Percentiles rank a stretch among this genome's conserved stretches.
phyloP scores from a whole-genome alignment of 2,888 invertebrate genomes.

The Villa cingulata region DNA sequence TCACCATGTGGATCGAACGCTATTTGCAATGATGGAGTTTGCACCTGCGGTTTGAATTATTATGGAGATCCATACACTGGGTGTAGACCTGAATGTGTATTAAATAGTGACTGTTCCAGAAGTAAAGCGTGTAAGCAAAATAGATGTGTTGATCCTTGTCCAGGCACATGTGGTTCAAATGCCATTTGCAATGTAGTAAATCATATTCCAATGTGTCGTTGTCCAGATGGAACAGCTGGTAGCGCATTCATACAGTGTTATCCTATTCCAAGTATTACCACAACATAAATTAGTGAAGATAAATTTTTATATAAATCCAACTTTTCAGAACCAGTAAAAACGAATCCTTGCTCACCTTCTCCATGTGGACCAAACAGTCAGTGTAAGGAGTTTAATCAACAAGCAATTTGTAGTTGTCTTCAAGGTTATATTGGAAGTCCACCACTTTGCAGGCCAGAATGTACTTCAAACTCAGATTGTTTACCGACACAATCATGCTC shows the following conservation, averaged over 20 bases:
- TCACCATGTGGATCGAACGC: constrained; percentile 64
- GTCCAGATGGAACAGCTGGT: constrained; percentile 46
- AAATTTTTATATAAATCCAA: not conserved
- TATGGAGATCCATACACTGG: constrained; percentile 63
- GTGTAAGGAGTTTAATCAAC: constrained; percentile 57
- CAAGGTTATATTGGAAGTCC: constrained; percentile 59
- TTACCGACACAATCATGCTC: constrained; percentile 57
- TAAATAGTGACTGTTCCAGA: constrained; percentile 55
- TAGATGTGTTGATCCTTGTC: constrained; percentile 63
- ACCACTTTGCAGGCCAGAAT: constrained; percentile 66
- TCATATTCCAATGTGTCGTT: constrained; percentile 61
- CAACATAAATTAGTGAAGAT: constrained; percentile 17
- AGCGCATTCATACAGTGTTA: constrained; percentile 63
- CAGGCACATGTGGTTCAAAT: constrained; percentile 58
- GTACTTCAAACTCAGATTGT: constrained; percentile 62
- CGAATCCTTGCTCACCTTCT: constrained; percentile 51
- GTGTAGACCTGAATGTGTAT: constrained; percentile 64
- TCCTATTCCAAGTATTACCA: constrained; percentile 26
- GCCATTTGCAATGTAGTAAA: constrained; percentile 62
- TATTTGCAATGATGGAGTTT: constrained; percentile 44
- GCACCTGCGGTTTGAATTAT: constrained; percentile 58
- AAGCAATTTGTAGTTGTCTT: constrained; percentile 59
- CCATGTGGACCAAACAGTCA: constrained; percentile 72
- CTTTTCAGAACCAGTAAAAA: constrained; percentile 30
- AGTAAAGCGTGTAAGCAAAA: constrained; percentile 53